phyloP scores from a whole-genome alignment of 2,113 vertebrate genomes.

The Nicator chloris region DNA sequence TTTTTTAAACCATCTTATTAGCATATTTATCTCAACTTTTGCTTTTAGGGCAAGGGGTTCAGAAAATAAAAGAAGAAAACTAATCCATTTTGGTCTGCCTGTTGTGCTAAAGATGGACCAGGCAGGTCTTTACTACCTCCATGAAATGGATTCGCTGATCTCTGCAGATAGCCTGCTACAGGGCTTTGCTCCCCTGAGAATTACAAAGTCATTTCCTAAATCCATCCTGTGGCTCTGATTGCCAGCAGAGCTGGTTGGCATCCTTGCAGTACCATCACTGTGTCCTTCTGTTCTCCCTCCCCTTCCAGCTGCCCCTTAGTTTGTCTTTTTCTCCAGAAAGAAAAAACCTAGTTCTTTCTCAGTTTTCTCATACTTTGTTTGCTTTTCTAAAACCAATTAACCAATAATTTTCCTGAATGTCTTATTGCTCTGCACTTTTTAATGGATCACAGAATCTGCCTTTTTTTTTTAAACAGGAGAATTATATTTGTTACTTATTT shows the following conservation, averaged over 20 bases:
- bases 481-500: background rate
- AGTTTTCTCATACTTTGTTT: background rate
- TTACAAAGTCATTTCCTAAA: background rate
- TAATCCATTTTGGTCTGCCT: background rate
- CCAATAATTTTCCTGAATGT: background rate
- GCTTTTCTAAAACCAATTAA: background rate
- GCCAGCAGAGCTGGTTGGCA: background rate
- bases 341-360: background rate
- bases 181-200: background rate
- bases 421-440: background rate
- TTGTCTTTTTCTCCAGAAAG: background rate
- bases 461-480: background rate
- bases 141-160: background rate
- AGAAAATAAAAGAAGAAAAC: background rate
- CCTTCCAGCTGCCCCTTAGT: background rate
- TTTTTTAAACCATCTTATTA: background rate
- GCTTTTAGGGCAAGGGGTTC: background rate
- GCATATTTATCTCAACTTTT: background rate
- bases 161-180: background rate
- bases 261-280: background rate
- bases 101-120: background rate
- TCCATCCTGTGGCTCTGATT: background rate
- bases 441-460: background rate
- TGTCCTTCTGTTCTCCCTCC: background rate
- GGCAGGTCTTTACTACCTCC: background rate